Conservation (phyloP, 1,140 invertebrate genomes). For the Ladona fulva region DNA sequence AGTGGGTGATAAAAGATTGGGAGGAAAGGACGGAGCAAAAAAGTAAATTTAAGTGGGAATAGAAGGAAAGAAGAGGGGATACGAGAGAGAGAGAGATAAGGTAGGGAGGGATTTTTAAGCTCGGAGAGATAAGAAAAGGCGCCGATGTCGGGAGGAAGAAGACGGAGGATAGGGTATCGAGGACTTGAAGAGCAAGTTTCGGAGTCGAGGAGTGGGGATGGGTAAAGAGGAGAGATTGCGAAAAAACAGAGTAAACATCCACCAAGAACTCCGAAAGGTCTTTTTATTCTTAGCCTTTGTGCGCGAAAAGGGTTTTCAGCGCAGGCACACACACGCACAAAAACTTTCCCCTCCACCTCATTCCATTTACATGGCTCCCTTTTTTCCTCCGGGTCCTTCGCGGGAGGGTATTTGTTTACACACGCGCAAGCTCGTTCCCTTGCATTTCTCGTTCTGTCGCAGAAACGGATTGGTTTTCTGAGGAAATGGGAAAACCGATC, state of each 20-base stretch:
- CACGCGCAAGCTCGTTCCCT: too few relatives aligned
- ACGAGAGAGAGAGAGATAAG: neutral
- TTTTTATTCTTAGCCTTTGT: neutral
- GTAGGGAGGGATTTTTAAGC: too few relatives aligned
- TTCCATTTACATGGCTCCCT: neutral
- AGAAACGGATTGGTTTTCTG: too few relatives aligned
- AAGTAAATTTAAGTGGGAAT: too few relatives aligned
- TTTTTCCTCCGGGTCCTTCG: too few relatives aligned
- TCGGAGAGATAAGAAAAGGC: neutral
- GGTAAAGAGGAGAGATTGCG: neutral
- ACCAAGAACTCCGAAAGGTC: neutral
- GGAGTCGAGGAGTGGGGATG: neutral
- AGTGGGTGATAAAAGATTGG: too few relatives aligned
- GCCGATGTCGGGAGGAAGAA: neutral
- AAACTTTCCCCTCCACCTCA: too few relatives aligned
- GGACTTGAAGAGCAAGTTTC: neutral
- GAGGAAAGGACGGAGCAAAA: too few relatives aligned
- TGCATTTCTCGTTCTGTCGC: too few relatives aligned
- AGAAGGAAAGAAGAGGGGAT: neutral
- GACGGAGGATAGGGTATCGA: neutral
- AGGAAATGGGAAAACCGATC: too few relatives aligned
- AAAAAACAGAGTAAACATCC: constrained; percentile 2
- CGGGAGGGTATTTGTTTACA: too few relatives aligned
- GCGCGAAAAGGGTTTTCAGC: neutral
- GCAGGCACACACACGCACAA: constrained; percentile 14